Conservation (phyloP, 2,797 vertebrate species). For the Pteropus rufus region DNA sequence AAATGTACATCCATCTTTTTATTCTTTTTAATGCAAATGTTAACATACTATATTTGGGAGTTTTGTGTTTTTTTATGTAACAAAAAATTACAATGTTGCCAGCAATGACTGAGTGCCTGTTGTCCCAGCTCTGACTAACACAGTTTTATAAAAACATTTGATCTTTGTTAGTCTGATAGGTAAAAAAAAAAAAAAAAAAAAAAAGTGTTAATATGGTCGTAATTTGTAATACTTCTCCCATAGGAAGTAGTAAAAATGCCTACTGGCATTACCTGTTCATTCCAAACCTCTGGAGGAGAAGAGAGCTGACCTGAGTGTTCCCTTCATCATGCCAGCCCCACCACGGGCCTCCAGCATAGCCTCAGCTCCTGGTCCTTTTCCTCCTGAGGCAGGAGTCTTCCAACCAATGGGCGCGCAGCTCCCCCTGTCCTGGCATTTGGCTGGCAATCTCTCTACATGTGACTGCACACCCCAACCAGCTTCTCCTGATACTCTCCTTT, state of each 20-base stretch:
- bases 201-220: background rate
- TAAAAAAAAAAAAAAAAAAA: background rate
- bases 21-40: background rate
- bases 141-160: background rate
- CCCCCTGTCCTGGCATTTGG: background rate
- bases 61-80: background rate
- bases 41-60: background rate
- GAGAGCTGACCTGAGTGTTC: background rate
- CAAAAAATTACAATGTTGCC: background rate
- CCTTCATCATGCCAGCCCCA: background rate
- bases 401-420: background rate
- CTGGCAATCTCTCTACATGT: background rate
- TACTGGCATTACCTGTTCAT: background rate
- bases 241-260: background rate
- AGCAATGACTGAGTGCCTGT: background rate
- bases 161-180: background rate
- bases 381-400: background rate
- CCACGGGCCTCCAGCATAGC: background rate
- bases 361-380: background rate
- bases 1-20: background rate
- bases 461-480: background rate
- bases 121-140: background rate
- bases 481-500: background rate
- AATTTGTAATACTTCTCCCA: background rate
- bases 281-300: background rate